Evolutionary conservation across 1,140 invertebrate genomes (phyloP).

Genomic region (Globodera ellingtonae): DNA sequence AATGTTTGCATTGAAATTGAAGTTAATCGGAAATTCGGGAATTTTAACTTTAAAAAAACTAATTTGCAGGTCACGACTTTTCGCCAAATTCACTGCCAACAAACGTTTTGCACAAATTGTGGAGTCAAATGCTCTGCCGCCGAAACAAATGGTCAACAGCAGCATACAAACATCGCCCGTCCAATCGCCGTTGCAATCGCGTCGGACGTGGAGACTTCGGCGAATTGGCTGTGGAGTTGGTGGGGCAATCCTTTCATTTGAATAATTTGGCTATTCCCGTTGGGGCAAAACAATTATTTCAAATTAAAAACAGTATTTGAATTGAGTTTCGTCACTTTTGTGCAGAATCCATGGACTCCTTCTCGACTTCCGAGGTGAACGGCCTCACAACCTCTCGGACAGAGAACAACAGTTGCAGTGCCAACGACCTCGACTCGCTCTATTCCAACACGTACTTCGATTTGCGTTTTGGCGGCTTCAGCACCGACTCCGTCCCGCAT

Average conservation of each 20-base stretch:
- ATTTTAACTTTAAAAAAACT: conserved; percentile 16
- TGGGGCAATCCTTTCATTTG: background rate
- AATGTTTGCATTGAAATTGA: too few species aligned
- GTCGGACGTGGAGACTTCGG: background rate
- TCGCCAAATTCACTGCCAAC: conserved; percentile 56
- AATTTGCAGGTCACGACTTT: conserved; percentile 41
- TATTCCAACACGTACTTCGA: conserved; percentile 49
- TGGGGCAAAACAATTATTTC: too few species aligned
- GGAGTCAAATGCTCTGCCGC: conserved; percentile 28
- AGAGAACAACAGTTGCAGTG: conserved; percentile 26
- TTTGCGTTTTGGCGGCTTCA: conserved; percentile 42
- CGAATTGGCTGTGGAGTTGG: conserved; percentile 19
- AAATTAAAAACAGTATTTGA: too few species aligned
- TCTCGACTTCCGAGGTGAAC: conserved; percentile 39
- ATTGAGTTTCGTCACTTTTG: conserved; percentile 1
- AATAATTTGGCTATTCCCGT: background rate
- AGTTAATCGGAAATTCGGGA: background rate
- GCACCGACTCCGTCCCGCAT: conserved; percentile 45
- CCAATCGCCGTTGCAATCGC: conserved; percentile 12
- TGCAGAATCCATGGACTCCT: conserved; percentile 48
- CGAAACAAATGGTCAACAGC: conserved; percentile 47
- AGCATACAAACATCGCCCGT: conserved; percentile 48
- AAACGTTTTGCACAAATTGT: conserved; percentile 44
- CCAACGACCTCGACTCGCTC: conserved; percentile 49
- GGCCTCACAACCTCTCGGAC: conserved; percentile 22